phyloP scores from a whole-genome alignment of 2,113 vertebrate genomes.

The Chaetorhynchus papuensis region DNA sequence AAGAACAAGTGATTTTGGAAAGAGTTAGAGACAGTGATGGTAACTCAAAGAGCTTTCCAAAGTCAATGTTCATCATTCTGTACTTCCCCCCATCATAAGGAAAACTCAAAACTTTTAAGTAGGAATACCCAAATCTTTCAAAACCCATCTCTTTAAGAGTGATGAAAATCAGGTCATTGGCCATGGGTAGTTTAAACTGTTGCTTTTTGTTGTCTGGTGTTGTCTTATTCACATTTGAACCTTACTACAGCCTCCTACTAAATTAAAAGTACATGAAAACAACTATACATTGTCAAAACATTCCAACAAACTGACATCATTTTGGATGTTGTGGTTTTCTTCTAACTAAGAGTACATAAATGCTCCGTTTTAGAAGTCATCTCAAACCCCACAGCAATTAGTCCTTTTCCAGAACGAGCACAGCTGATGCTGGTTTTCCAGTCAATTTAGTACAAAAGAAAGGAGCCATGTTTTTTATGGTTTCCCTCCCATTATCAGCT shows the following conservation, averaged over 20 bases:
- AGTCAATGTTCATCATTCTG: neutral
- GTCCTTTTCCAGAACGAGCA: neutral
- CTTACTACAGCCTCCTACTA: neutral
- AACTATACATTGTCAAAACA: neutral
- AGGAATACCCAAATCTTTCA: neutral
- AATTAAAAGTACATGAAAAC: neutral
- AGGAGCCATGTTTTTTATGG: neutral
- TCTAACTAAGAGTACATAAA: neutral
- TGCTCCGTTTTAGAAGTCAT: neutral
- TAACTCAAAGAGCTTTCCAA: neutral
- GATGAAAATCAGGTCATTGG: neutral
- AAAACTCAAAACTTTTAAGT: neutral
- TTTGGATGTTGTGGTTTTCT: neutral
- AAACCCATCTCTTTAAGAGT: neutral
- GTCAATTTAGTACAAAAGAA: slow-evolving; percentile 10
- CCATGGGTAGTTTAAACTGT: neutral
- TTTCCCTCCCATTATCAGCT: neutral
- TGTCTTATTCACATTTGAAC: neutral
- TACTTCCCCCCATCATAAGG: neutral
- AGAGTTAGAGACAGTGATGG: neutral
- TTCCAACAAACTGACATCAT: neutral
- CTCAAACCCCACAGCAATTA: neutral
- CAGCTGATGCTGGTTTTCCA: neutral
- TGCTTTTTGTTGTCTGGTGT: neutral
- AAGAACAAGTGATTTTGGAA: neutral